Evolutionary conservation across 2,888 invertebrate species (phyloP).

Genomic region (Pristionchus entomophagus): DNA sequence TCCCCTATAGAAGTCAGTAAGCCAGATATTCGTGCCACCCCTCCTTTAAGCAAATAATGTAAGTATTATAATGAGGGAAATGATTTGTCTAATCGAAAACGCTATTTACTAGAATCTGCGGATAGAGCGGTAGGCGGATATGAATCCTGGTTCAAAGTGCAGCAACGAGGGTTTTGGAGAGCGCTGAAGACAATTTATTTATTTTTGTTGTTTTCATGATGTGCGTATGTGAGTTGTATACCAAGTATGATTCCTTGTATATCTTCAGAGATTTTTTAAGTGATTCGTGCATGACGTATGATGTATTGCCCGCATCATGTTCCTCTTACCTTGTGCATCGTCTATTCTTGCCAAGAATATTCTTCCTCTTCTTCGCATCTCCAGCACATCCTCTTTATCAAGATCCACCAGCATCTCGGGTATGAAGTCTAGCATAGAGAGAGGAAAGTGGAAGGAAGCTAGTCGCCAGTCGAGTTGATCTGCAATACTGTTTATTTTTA

Average conservation of each 20-base stretch:
- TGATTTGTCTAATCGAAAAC: no score
- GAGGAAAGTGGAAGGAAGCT: neutral
- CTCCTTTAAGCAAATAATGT: no score
- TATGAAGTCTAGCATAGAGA: neutral
- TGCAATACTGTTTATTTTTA: neutral
- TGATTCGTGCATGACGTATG: neutral
- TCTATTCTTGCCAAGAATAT: constrained; percentile 30
- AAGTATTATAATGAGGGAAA: no score
- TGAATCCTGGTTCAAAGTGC: no score
- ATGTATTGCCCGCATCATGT: neutral
- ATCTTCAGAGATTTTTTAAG: neutral
- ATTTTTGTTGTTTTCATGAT: no score
- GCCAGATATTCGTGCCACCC: no score
- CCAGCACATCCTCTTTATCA: constrained; percentile 4
- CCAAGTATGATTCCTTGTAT: no score
- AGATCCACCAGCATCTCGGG: neutral
- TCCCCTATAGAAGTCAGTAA: no score
- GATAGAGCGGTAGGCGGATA: no score
- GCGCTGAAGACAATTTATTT: neutral
- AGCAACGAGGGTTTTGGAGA: neutral
- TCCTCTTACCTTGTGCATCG: constrained; percentile 25
- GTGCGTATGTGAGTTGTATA: no score
- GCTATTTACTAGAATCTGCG: no score
- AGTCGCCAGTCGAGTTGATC: constrained; percentile 11
- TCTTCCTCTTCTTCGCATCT: constrained; percentile 10